These are phyloP conservation scores for Lepidostoma basale DNA, from an alignment of 1,140 invertebrate genomes.

Conservation along the genomic window DNA sequence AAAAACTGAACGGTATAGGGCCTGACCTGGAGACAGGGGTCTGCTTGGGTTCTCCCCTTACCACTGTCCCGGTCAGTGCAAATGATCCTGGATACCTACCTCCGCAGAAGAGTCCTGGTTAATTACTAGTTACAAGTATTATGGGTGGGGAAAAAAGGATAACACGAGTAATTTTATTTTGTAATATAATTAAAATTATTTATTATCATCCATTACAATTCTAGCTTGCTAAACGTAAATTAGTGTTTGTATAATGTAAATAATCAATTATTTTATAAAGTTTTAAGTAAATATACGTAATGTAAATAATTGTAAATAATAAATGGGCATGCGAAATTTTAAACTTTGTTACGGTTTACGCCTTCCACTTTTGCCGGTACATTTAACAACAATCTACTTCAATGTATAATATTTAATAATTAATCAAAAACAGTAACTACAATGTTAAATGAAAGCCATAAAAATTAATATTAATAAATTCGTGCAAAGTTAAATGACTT, in stretches of 20 bases:
- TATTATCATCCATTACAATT: conserved; percentile 66
- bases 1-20: no score
- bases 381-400: conserved; percentile 44
- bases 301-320: conserved; percentile 39
- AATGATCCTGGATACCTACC: no score
- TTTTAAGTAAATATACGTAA: conserved; percentile 57
- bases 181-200: conserved; percentile 66
- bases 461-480: conserved; percentile 39
- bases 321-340: conserved; percentile 44
- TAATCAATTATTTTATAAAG: conserved; percentile 61
- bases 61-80: no score
- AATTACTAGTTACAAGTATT: no score
- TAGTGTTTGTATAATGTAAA: conserved; percentile 62
- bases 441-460: conserved; percentile 34
- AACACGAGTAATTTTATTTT: conserved; percentile 54
- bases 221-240: conserved; percentile 65
- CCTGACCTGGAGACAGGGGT: no score
- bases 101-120: no score
- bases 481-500: conserved; percentile 45
- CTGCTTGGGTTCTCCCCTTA: no score
- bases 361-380: conserved; percentile 37
- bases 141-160: conserved; percentile 5
- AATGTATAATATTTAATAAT: conserved; percentile 41
- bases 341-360: conserved; percentile 41
- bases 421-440: conserved; percentile 43